Conservation (phyloP, 1,140 invertebrate species). For the Cepaea nemoralis region DNA sequence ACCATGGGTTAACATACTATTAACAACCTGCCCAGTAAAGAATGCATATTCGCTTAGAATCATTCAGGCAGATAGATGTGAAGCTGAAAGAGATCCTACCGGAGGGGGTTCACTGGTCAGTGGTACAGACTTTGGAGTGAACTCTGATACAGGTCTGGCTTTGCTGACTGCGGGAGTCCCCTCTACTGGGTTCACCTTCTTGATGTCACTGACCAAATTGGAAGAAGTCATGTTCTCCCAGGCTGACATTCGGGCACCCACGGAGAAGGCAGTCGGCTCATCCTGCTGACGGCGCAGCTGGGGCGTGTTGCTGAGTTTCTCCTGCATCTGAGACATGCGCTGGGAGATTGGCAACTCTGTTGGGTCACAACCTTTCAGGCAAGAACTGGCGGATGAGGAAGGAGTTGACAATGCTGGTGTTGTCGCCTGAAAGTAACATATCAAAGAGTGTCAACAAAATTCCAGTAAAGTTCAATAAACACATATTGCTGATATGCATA, state of each 20-base stretch:
- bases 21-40: too few relatives aligned
- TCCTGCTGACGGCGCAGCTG: constrained; percentile 60
- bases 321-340: constrained; percentile 30
- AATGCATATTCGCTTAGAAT: too few relatives aligned
- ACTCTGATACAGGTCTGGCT: constrained; percentile 37
- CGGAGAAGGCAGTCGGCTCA: constrained; percentile 65
- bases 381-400: not conserved
- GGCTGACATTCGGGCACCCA: constrained; percentile 65
- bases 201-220: constrained; percentile 60
- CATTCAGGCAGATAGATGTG: too few relatives aligned
- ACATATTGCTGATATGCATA: too few relatives aligned
- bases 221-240: constrained; percentile 64
- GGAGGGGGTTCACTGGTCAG: not conserved
- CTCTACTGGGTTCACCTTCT: constrained; percentile 59
- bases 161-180: constrained; percentile 28
- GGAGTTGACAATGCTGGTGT: constrained; percentile 27
- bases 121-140: constrained; percentile 39
- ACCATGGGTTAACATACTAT: too few relatives aligned
- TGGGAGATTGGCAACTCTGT: constrained; percentile 22
- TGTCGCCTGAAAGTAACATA: not conserved
- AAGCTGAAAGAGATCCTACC: too few relatives aligned
- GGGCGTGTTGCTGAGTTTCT: constrained; percentile 58
- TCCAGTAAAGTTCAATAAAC: too few relatives aligned
- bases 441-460: too few relatives aligned
- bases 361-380: constrained; percentile 11